Base-by-base conservation (phyloP, 2,113 vertebrate species). In the Silurus meridionalis region DNA sequence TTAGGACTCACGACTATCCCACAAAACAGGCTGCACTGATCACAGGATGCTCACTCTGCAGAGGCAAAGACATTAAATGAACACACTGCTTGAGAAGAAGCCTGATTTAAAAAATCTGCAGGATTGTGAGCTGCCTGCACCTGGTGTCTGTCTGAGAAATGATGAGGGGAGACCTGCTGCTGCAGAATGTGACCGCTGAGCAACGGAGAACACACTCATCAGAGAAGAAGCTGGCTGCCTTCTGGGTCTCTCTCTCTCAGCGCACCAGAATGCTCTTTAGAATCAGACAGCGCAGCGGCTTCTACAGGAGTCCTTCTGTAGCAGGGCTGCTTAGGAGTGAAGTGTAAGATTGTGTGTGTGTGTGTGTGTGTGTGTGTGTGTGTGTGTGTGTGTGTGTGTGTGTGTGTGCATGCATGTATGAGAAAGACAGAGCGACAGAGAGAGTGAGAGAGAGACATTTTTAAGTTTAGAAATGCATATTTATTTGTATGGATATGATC, bases 151-250 rank as follows among this genome's bases (percentile, higher is more conserved):
- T 80, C 19, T 7, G 66, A 48, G 63, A 37, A 69, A 88, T 67
- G 79, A 88, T 88, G 87, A 85, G 61, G 80, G 84, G 84, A 17
- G 87, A 88, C 85, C 69, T 82, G 63, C 69, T 82, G 83, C 83
- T 85, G 46, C 87, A 85, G 53, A 86, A 84, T 78, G 80, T 85
- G 71, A 85, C 25, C 63, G 23, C 80, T 17, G 83, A 84, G 61
- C 91, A 90, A 87, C 88, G 85, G 86, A 85, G 89, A 79, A 92
- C 91, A 87, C 88, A 88, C 83, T 85, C 86, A 46, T 92, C 92
- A 37, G 94, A 94, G 89, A 94, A 92, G 91, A 95, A 93, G 89
- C 90, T 94, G 58, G 88, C 93, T 84, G 92, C 93, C 72, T 94
- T 95, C 88, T 94, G 93, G 94, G 88, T 90, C 89, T 90, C 88